Percentiles rank a stretch among this genome's conserved stretches.
Conservation (phyloP, 2,888 invertebrate species). For the Lordiphosa fenestrarum region DNA sequence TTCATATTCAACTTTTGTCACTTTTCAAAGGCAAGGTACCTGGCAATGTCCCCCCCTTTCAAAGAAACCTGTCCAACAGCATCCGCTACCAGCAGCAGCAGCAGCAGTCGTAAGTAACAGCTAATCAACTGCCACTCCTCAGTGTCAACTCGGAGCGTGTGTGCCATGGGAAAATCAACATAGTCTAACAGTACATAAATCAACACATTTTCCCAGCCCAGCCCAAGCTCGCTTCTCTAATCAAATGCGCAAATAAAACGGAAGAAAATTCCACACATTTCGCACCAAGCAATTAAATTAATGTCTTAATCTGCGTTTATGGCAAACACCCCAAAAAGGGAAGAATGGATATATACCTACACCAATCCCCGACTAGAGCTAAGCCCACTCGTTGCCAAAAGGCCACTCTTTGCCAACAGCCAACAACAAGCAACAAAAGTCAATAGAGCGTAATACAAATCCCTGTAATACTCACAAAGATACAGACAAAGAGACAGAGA, state of each 20-base stretch:
- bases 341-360: conserved; percentile 10
- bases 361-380: conserved; percentile 15
- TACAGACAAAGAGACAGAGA: conserved; percentile 1
- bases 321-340: conserved; percentile 67
- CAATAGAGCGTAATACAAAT: conserved; percentile 76
- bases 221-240: conserved; percentile 30
- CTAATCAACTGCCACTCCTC: conserved; percentile 42
- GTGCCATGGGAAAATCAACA: conserved; percentile 63
- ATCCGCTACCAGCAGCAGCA: conserved; percentile 11
- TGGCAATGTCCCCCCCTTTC: too few species aligned
- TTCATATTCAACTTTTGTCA: too few species aligned
- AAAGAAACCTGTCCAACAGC: conserved; percentile 28
- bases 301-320: conserved; percentile 75
- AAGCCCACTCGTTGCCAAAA: conserved; percentile 61
- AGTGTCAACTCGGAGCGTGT: conserved; percentile 15
- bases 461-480: conserved; percentile 55
- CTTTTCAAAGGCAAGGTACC: too few species aligned
- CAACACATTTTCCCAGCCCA: conserved; percentile 33
- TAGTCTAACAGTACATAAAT: conserved; percentile 53
- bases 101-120: conserved; percentile 7
- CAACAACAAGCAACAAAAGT: conserved; percentile 57
- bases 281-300: conserved; percentile 70
- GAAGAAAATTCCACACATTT: conserved; percentile 27
- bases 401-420: conserved; percentile 58
- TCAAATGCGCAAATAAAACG: conserved; percentile 60